Conservation (phyloP, 1,140 invertebrate genomes). For the Pachyrhynchus sulphureomaculatus region DNA sequence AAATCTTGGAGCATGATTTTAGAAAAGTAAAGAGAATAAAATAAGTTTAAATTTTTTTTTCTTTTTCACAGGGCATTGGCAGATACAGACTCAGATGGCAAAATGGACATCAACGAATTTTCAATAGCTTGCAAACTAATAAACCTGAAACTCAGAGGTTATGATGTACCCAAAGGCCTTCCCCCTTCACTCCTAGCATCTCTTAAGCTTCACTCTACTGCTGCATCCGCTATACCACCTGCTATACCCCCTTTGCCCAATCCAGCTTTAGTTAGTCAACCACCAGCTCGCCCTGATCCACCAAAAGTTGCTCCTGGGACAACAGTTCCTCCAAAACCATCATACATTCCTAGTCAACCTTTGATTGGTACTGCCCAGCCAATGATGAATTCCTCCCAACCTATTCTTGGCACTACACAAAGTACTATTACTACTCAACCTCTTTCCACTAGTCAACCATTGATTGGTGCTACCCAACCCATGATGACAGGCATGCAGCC, state of each 20-base stretch:
- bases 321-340: slow-evolving; percentile 17
- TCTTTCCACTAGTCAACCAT: slow-evolving; percentile 16
- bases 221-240: slow-evolving; percentile 46
- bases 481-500: slow-evolving; percentile 13
- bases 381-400: slow-evolving; percentile 19
- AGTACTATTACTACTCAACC: slow-evolving; percentile 14
- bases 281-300: slow-evolving; percentile 54
- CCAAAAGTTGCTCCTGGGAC: slow-evolving; percentile 45
- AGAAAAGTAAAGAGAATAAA: too few species aligned
- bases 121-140: slow-evolving; percentile 98
- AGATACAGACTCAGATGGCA: slow-evolving; percentile 95
- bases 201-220: slow-evolving; percentile 52
- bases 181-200: slow-evolving; percentile 75
- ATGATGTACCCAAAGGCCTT: slow-evolving; percentile 83
- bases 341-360: slow-evolving; percentile 36
- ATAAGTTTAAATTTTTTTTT: too few species aligned
- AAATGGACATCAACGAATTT: slow-evolving; percentile 95
- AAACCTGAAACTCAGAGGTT: slow-evolving; percentile 87
- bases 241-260: slow-evolving; percentile 50
- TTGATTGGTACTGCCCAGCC: slow-evolving; percentile 31
- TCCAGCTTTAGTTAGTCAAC: slow-evolving; percentile 34
- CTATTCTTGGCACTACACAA: background rate
- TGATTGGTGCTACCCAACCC: slow-evolving; percentile 14
- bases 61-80: slow-evolving; percentile 74
- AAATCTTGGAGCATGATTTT: too few species aligned